Base-by-base conservation (phyloP, 1,140 invertebrate genomes). In the Chelonus insularis region DNA sequence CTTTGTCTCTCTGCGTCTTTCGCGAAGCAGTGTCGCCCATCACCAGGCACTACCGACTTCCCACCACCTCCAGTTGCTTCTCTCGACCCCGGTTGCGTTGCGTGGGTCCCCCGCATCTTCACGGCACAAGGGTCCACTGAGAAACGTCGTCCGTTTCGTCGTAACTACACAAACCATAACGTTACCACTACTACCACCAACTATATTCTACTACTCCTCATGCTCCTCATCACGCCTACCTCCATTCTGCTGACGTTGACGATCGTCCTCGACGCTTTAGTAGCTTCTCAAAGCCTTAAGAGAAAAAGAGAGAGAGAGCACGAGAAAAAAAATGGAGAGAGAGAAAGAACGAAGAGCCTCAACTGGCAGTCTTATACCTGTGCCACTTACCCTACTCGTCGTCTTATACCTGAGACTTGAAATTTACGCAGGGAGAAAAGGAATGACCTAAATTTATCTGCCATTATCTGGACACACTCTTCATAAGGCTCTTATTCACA, bases 71-170 rank as follows among this genome's bases (percentile, higher is more conserved):
- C 36, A 37, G 36, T 37, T 12, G 9, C 12, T 12, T 37, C 11
- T 9, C 12, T 37, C 36, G 36, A 12, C 12, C 36, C 36, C 21
- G 18, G 47, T 16, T 50, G 47, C 47, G 47, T 50, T 50, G 18
- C 21, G 20, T 23, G 9, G 47, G 18, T 50, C 47, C 47, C 47
- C 47, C 47, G 23, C 47, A 50, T 50, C 47, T 25, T 50, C 21
- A 20, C 7, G 7, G 8, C 21, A 20, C 7, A 37, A n/a, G 12
- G 8, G 8, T 29, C 25, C 25, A 29, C 25, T 29, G 25, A 29
- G 25, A 29, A 29, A 29, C 25, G 25, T 29, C 25, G 25, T 29
- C 25, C 25, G 25, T 29, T 29, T 29, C 12, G 12, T 14, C 6
- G 23, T 18, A 23, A 23, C 47, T 25, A 50, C 21, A 50, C 1